Percentiles rank a stretch among this genome's conserved stretches.
These are phyloP conservation scores for Machaerirhynchus nigripectus DNA, from an alignment of 2,113 vertebrate species.

Conservation along the genomic window DNA sequence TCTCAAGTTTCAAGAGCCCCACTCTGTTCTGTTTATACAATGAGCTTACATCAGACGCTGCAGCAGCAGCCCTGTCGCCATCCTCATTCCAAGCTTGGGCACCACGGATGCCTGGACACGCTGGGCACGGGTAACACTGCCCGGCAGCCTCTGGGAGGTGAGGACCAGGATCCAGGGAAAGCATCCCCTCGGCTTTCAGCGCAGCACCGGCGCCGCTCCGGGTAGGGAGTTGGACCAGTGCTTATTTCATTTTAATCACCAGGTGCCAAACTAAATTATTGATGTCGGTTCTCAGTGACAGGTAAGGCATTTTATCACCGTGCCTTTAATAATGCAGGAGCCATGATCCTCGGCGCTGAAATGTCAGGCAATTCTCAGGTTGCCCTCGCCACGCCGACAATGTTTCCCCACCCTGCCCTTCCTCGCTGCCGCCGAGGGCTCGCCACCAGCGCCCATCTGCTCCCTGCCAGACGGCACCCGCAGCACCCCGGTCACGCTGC, in stretches of 20 bases:
- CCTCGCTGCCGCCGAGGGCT: accelerated
- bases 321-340: slow-evolving; percentile 35
- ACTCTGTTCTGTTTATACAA: not conserved
- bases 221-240: not conserved
- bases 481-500: not conserved
- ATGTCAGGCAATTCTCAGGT: slow-evolving; percentile 17
- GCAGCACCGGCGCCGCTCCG: accelerated
- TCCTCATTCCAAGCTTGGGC: not conserved
- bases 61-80: not conserved
- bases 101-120: accelerated
- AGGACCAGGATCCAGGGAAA: not conserved
- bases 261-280: slow-evolving; percentile 24
- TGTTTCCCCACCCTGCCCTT: not conserved
- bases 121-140: not conserved
- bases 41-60: not conserved
- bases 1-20: slow-evolving; percentile 25
- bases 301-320: not conserved
- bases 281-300: slow-evolving; percentile 25
- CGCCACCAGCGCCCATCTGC: slow-evolving; percentile 57
- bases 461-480: slow-evolving; percentile 14
- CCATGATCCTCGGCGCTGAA: slow-evolving; percentile 19
- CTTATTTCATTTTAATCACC: slow-evolving; percentile 44
- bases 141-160: accelerated
- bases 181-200: not conserved
- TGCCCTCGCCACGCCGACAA: not conserved